Conservation (phyloP, 23 tunicate genomes). For the Phallusia fumigata region DNA sequence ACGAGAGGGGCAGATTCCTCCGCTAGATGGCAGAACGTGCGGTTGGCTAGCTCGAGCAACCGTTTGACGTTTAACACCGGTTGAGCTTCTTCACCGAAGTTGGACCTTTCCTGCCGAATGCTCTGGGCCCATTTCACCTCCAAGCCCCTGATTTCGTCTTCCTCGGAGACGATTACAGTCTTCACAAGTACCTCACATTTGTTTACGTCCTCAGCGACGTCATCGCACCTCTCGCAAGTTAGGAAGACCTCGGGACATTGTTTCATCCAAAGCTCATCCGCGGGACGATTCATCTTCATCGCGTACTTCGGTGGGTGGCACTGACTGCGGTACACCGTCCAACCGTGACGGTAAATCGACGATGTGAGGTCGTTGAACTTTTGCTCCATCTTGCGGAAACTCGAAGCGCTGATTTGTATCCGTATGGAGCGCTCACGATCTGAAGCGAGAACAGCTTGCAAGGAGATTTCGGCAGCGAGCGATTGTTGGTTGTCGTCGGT, state of each 20-base stretch:
- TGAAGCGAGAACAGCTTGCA: not conserved
- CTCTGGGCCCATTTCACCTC: too few relatives aligned
- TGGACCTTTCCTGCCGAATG: too few relatives aligned
- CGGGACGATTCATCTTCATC: not conserved
- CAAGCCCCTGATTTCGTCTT: not conserved
- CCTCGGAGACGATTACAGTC: constrained; percentile 18
- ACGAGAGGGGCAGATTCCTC: too few relatives aligned
- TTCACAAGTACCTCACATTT: not conserved
- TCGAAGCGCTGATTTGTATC: not conserved
- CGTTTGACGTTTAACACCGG: too few relatives aligned
- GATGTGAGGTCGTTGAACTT: not conserved
- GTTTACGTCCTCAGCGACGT: not conserved
- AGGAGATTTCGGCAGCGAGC: not conserved
- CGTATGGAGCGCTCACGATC: not conserved
- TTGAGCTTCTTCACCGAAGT: too few relatives aligned
- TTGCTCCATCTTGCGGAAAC: not conserved
- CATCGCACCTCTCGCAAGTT: not conserved
- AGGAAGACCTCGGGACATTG: too few relatives aligned
- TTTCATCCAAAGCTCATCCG: too few relatives aligned
- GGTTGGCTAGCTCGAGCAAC: too few relatives aligned
- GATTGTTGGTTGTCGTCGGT: not conserved
- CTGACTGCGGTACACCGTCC: not conserved
- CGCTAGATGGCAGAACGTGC: too few relatives aligned
- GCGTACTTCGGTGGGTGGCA: constrained; percentile 3
- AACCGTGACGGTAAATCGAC: not conserved